phyloP scores from a whole-genome alignment of 1,140 invertebrate genomes.

The Cydia pomonella region DNA sequence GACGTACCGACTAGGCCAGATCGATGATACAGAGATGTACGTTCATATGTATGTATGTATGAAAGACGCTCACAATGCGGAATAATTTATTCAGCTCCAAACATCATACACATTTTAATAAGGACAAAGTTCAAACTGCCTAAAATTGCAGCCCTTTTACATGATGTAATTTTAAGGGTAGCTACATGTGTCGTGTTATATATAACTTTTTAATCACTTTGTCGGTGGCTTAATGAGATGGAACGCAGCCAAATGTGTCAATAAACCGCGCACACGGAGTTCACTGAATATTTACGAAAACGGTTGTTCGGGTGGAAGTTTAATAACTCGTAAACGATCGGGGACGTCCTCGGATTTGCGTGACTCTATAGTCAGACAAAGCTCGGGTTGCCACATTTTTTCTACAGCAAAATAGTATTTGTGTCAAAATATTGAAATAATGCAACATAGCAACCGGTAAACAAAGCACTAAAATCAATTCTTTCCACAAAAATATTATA shows the following conservation, averaged over 20 bases:
- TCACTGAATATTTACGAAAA: conserved; percentile 13
- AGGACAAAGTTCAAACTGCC: neutral
- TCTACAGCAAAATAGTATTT: no score
- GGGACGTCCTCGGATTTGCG: neutral
- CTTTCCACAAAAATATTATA: no score
- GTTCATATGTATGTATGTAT: no score
- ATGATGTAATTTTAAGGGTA: neutral
- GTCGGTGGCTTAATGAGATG: conserved; percentile 43
- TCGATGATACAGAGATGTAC: no score
- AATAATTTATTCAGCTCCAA: neutral
- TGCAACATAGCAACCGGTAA: no score
- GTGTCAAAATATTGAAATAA: no score
- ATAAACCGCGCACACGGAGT: neutral
- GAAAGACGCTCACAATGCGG: no score
- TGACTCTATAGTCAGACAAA: no score
- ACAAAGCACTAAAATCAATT: no score
- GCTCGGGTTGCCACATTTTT: no score
- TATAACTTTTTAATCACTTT: conserved; percentile 1
- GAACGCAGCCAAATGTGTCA: conserved; percentile 42
- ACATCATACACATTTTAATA: neutral
- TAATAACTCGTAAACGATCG: neutral
- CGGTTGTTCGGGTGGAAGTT: neutral
- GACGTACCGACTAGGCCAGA: no score
- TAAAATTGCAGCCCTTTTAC: neutral
- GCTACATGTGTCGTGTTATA: neutral